phyloP scores from a whole-genome alignment of 2,888 invertebrate species.

The Adineta ricciae region DNA sequence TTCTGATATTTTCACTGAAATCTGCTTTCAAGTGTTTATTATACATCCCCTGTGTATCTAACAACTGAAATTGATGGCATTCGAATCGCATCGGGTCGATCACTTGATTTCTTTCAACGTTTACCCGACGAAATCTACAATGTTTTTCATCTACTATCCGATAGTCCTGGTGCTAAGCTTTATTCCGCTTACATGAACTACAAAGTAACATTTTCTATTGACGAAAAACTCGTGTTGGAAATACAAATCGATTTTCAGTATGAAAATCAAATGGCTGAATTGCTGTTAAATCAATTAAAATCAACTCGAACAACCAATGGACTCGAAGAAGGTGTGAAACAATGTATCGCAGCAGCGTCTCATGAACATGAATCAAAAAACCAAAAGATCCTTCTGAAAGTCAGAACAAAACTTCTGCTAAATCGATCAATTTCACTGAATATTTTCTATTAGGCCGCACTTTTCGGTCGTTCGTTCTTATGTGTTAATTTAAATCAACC shows the following conservation, averaged over 20 bases:
- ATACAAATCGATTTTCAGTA: neutral
- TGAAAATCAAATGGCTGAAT: constrained; percentile 14
- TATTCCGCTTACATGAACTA: neutral
- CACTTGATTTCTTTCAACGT: constrained; percentile 16
- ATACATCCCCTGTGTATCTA: neutral
- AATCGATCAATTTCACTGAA: neutral
- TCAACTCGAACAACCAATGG: neutral
- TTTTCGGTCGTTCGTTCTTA: neutral
- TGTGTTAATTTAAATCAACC: neutral
- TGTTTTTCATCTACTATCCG: neutral
- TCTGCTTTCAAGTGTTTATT: neutral
- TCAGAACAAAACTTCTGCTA: neutral
- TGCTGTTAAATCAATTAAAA: neutral
- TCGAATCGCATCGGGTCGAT: neutral
- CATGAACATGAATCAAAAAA: neutral
- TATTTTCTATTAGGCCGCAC: neutral
- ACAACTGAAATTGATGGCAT: neutral
- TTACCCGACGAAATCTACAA: neutral
- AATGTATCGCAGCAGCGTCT: neutral
- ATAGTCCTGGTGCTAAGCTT: neutral
- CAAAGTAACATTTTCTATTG: neutral
- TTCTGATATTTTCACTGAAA: neutral
- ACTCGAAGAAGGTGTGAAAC: constrained; percentile 6
- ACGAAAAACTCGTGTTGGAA: too few species aligned
- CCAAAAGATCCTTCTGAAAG: neutral